A percentile compares a stretch with the other conserved stretches of the same genome.
Evolutionary conservation across 2,888 invertebrate species (phyloP).

Genomic region (Subacronicta megacephala): DNA sequence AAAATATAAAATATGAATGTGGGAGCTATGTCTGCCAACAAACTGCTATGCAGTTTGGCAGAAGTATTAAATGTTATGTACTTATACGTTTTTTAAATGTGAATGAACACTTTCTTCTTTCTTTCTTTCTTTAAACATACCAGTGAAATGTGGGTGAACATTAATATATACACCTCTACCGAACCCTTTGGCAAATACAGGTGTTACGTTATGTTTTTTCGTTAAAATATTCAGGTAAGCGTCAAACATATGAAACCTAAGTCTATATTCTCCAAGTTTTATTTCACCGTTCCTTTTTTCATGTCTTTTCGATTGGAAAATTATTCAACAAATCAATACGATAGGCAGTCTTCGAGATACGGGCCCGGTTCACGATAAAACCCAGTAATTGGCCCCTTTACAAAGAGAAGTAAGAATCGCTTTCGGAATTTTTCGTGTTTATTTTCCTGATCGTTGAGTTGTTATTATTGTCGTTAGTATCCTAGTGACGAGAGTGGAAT

Average conservation of each 20-base stretch:
- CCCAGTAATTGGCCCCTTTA: constrained; percentile 76
- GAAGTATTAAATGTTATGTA: no score
- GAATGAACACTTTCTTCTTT: no score
- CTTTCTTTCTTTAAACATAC: no score
- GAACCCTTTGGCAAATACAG: no score
- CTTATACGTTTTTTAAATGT: no score
- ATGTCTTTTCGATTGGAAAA: constrained; percentile 72
- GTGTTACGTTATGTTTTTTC: no score
- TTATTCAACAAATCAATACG: constrained; percentile 79
- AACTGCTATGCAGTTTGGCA: no score
- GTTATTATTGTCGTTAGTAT: constrained; percentile 34
- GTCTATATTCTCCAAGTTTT: constrained; percentile 55
- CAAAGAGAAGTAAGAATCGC: constrained; percentile 46
- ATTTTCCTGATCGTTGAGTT: constrained; percentile 31
- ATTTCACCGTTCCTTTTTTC: constrained; percentile 55
- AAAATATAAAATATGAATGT: no score
- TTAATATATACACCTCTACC: no score
- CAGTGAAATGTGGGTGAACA: no score
- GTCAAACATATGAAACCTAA: constrained; percentile 11
- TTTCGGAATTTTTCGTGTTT: constrained; percentile 29
- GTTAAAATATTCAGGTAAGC: no score
- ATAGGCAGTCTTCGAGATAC: constrained; percentile 60
- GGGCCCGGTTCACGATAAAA: constrained; percentile 63
- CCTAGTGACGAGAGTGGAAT: constrained; percentile 10
- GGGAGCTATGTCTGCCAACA: no score